Evolutionary conservation across 2,113 vertebrate genomes (phyloP).

Genomic region (Petrocephalus zakoni): DNA sequence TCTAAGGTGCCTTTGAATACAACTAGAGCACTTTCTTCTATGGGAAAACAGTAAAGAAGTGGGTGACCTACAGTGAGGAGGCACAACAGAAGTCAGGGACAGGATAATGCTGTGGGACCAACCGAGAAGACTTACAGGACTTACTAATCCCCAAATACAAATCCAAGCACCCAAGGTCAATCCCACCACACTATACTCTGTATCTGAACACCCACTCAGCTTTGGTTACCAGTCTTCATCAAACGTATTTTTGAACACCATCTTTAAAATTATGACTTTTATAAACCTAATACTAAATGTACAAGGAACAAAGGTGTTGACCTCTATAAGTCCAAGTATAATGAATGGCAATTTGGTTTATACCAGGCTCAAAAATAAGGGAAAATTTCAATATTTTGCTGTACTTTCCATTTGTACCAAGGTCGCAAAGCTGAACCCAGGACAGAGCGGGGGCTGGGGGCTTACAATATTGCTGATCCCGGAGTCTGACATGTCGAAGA

Average conservation of each 20-base stretch:
- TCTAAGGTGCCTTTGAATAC: not conserved
- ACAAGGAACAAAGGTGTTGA: not conserved
- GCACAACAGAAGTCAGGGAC: not conserved
- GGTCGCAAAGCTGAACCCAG: not conserved
- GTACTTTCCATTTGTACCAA: not conserved
- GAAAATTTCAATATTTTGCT: not conserved
- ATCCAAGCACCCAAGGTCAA: slow-evolving; percentile 44
- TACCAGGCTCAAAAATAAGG: not conserved
- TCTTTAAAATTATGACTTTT: not conserved
- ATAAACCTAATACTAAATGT: not conserved
- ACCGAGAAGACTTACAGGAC: slow-evolving; percentile 40
- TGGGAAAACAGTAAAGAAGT: not conserved
- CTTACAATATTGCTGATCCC: slow-evolving; percentile 90
- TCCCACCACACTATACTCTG: slow-evolving; percentile 33
- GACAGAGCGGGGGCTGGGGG: slow-evolving; percentile 19
- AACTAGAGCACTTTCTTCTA: not conserved
- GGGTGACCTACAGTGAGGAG: not conserved
- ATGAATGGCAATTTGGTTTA: not conserved
- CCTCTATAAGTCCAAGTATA: not conserved
- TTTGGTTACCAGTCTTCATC: slow-evolving; percentile 4
- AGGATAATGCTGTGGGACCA: not conserved
- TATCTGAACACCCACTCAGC: slow-evolving; percentile 18
- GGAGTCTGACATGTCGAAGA: slow-evolving; percentile 92
- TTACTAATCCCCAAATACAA: slow-evolving; percentile 56
- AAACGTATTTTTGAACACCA: not conserved